A percentile compares a stretch with the other conserved stretches of the same genome.
Evolutionary conservation across 2,888 invertebrate genomes (phyloP).

Genomic region (Eulithis testata): DNA sequence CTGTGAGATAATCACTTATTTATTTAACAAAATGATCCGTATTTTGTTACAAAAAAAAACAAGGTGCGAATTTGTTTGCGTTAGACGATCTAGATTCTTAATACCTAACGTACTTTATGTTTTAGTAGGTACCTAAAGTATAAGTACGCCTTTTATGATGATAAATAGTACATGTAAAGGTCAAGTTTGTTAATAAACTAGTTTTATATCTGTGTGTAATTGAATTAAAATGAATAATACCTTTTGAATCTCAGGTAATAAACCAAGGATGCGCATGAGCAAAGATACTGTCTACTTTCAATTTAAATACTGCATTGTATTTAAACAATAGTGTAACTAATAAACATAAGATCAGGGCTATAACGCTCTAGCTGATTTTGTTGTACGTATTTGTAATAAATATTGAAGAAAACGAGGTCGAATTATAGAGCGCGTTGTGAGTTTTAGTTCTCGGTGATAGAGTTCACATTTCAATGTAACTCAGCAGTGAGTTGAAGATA

Average conservation of each 20-base stretch:
- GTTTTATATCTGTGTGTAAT: constrained; percentile 1
- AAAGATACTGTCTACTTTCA: constrained; percentile 54
- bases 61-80: constrained; percentile 18
- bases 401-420: constrained; percentile 10
- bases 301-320: constrained; percentile 51
- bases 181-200: neutral
- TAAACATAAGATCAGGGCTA: constrained; percentile 40
- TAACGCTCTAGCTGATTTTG: constrained; percentile 33
- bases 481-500: neutral
- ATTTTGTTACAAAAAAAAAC: constrained; percentile 54
- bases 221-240: constrained; percentile 18
- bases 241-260: constrained; percentile 17
- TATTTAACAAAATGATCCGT: constrained; percentile 38
- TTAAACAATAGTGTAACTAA: constrained; percentile 47
- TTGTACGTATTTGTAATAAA: constrained; percentile 20
- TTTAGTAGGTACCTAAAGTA: neutral
- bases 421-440: neutral
- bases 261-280: constrained; percentile 49
- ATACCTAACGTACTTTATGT: constrained; percentile 21
- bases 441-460: neutral
- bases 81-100: constrained; percentile 22
- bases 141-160: constrained; percentile 9
- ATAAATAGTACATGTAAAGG: constrained; percentile 10
- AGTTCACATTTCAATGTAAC: constrained; percentile 11
- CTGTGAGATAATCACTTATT: constrained; percentile 53